Percentiles rank a stretch among this genome's conserved stretches.
phyloP scores from a whole-genome alignment of 2,113 vertebrate species.

The Bucco capensis region DNA sequence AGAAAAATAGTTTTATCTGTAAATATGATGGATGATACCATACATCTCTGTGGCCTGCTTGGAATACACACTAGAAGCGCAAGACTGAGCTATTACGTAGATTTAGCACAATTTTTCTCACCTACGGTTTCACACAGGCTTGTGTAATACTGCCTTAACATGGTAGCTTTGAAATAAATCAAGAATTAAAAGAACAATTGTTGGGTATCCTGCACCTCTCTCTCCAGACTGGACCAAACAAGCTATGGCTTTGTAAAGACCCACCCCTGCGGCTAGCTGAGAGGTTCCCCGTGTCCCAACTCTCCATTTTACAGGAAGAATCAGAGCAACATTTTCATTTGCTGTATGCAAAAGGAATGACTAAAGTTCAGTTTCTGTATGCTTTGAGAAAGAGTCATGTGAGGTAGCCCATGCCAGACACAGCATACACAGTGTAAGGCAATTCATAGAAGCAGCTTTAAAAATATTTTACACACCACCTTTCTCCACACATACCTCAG shows the following conservation, averaged over 20 bases:
- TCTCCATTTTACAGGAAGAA: not conserved
- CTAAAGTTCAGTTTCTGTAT: slow-evolving; percentile 4
- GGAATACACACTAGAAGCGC: not conserved
- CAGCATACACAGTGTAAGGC: not conserved
- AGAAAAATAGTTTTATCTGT: not conserved
- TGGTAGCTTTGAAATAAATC: not conserved
- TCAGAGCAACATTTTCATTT: not conserved
- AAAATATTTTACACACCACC: not conserved
- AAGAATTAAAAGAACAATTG: not conserved
- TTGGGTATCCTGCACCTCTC: not conserved
- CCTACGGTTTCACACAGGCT: not conserved
- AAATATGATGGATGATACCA: not conserved
- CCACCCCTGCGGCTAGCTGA: not conserved
- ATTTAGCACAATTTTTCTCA: not conserved
- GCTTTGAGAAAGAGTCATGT: not conserved
- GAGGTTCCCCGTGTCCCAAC: not conserved
- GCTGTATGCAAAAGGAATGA: not conserved
- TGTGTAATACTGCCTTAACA: not conserved
- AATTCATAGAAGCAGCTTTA: not conserved
- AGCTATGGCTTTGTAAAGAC: not conserved
- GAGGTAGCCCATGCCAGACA: not conserved
- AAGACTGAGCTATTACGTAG: not conserved
- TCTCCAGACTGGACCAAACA: not conserved
- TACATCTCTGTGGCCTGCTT: not conserved
- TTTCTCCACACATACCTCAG: not conserved